phyloP scores from a whole-genome alignment of 2,113 vertebrate species.

The Thomomys bottae region DNA sequence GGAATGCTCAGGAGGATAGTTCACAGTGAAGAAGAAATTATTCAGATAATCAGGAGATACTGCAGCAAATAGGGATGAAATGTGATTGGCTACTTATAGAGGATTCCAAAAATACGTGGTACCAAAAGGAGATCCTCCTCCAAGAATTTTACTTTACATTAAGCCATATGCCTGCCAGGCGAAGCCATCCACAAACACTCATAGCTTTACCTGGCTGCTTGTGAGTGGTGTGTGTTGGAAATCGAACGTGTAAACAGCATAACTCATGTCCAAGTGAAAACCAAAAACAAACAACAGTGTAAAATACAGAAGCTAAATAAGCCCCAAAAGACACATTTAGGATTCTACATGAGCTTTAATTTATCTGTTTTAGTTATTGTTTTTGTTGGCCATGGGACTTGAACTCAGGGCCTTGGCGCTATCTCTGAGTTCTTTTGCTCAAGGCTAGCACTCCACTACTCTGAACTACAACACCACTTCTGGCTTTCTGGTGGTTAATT shows the following conservation, averaged over 20 bases:
- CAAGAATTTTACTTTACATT: not conserved
- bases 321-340: not conserved
- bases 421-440: too few relatives aligned
- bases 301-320: not conserved
- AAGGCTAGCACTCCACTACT: too few relatives aligned
- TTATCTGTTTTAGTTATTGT: not conserved
- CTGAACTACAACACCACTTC: too few relatives aligned
- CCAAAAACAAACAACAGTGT: not conserved
- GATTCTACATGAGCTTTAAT: too few relatives aligned
- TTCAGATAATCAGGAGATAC: not conserved
- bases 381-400: too few relatives aligned
- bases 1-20: not conserved
- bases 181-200: fast-evolving
- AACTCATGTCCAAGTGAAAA: not conserved
- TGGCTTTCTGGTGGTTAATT: too few relatives aligned
- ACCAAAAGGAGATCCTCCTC: not conserved
- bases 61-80: too few relatives aligned
- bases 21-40: not conserved
- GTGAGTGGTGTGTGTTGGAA: not conserved
- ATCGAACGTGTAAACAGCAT: fast-evolving
- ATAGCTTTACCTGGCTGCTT: fast-evolving
- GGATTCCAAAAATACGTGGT: not conserved
- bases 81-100: not conserved
- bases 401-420: too few relatives aligned
- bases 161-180: too few relatives aligned